Conservation (phyloP, 1,140 invertebrate genomes). For the Lucilia sericata region DNA sequence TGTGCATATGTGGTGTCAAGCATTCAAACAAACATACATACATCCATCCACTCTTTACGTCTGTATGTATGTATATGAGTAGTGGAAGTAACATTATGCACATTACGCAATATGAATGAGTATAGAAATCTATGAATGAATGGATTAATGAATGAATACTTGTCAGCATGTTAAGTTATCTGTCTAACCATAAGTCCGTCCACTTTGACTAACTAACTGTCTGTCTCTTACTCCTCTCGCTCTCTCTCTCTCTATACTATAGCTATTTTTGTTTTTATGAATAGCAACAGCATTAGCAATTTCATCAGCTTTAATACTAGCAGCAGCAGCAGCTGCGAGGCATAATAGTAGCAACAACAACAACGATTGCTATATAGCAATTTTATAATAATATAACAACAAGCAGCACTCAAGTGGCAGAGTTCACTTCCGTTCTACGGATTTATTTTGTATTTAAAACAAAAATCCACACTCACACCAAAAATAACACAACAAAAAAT, state of each 20-base stretch:
- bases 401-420: slow-evolving; percentile 44
- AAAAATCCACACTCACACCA: neutral
- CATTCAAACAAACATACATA: too few species aligned
- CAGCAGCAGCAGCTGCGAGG: neutral
- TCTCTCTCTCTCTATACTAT: too few species aligned
- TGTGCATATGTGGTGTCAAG: too few species aligned
- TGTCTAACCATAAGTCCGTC: neutral
- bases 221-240: neutral
- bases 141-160: slow-evolving; percentile 12
- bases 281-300: slow-evolving; percentile 17
- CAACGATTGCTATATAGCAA: neutral
- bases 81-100: neutral
- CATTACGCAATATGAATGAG: slow-evolving; percentile 22
- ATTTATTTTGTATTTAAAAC: slow-evolving; percentile 33
- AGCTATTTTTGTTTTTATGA: neutral
- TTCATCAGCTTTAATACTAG: neutral
- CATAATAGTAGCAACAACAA: neutral
- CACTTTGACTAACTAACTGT: neutral
- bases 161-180: neutral
- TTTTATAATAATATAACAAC: neutral
- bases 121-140: neutral
- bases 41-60: neutral
- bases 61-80: too few species aligned
- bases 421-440: slow-evolving; percentile 48
- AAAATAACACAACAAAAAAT: neutral